Percentiles rank a stretch among this genome's conserved stretches.
phyloP scores from a whole-genome alignment of 2,888 invertebrate genomes.

The Doris montereyensis region DNA sequence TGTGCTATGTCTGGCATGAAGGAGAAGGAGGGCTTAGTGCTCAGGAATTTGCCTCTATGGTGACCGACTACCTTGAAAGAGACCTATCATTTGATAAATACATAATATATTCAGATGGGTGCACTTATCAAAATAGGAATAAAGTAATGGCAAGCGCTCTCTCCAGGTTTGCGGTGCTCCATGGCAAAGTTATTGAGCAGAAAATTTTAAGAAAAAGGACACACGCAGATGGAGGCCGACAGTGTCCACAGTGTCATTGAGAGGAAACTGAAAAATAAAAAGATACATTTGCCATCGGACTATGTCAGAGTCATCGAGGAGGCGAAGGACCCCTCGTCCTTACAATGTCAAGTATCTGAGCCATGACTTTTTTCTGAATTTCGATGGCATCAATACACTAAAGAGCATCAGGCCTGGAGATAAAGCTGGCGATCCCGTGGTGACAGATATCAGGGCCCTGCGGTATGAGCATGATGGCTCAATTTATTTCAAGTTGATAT shows the following conservation, averaged over 20 bases:
- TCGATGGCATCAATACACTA: too few species aligned
- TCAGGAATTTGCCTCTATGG: constrained; percentile 26
- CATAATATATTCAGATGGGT: constrained; percentile 43
- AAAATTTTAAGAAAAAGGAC: constrained; percentile 42
- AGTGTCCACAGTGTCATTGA: background rate
- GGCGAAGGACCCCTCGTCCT: too few species aligned
- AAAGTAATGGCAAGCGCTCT: constrained; percentile 35
- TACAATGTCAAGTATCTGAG: too few species aligned
- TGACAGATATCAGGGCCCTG: too few species aligned
- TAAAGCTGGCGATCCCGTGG: too few species aligned
- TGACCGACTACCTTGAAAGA: background rate
- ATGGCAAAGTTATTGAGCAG: constrained; percentile 30
- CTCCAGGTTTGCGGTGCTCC: constrained; percentile 5
- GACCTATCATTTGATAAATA: background rate
- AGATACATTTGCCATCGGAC: too few species aligned
- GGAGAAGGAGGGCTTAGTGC: constrained; percentile 10
- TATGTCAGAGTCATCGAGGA: too few species aligned
- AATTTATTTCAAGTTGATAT: too few species aligned
- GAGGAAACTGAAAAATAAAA: constrained; percentile 10
- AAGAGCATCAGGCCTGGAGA: too few species aligned
- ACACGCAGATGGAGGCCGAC: constrained; percentile 42
- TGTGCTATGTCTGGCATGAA: constrained; percentile 37
- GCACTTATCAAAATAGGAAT: too few species aligned
- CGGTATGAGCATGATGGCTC: too few species aligned
- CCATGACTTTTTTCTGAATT: too few species aligned